Evolutionary conservation across 2,797 vertebrate genomes (phyloP).

Genomic region (Falco rusticolus): DNA sequence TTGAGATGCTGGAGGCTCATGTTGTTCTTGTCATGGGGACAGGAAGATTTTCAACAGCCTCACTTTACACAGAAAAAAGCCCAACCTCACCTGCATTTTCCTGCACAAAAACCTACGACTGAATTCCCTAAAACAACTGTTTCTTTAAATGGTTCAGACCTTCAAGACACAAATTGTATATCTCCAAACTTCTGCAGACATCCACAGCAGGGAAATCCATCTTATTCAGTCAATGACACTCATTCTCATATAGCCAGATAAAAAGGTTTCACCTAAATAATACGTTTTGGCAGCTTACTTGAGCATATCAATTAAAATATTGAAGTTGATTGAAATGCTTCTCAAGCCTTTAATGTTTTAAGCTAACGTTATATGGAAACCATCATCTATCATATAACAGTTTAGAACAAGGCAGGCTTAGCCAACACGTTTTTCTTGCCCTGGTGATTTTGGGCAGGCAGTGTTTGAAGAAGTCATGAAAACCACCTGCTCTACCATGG

Average conservation of each 20-base stretch:
- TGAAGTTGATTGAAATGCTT: constrained; percentile 34
- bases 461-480: background rate
- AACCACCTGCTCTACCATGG: background rate
- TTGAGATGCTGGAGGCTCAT: background rate
- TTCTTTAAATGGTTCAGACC: background rate
- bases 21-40: background rate
- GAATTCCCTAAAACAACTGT: background rate
- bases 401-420: background rate
- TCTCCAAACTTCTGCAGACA: background rate
- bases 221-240: background rate
- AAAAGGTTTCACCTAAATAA: constrained; percentile 55
- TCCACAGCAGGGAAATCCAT: background rate
- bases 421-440: background rate
- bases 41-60: background rate
- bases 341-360: constrained; percentile 44
- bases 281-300: constrained; percentile 38
- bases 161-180: background rate
- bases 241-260: background rate
- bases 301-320: constrained; percentile 35
- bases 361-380: constrained; percentile 42
- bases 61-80: background rate
- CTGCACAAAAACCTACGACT: background rate
- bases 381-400: constrained; percentile 32
- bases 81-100: background rate
- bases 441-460: background rate